Evolutionary conservation across 2,888 invertebrate species (phyloP).

Genomic region (Polyommatus icarus): DNA sequence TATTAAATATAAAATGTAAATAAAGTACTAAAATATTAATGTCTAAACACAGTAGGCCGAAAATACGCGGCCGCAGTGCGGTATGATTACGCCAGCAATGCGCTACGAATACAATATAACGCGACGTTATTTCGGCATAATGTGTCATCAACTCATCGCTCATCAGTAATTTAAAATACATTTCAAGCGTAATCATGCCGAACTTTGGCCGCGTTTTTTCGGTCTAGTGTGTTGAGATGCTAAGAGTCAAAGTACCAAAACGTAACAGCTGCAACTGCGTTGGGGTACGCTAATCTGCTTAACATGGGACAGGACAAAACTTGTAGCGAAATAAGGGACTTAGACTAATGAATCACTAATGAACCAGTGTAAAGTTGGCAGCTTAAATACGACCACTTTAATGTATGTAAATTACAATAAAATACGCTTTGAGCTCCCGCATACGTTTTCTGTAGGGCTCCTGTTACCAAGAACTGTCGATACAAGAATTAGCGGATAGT

Average conservation of each 20-base stretch:
- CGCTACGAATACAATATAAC: too few species aligned
- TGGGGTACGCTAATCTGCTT: neutral
- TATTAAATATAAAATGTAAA: too few species aligned
- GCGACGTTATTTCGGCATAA: too few species aligned
- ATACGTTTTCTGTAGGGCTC: neutral
- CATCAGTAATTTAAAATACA: too few species aligned
- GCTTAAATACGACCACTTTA: conserved; percentile 2
- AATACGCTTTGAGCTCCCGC: neutral
- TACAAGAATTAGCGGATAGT: neutral
- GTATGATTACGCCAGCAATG: too few species aligned
- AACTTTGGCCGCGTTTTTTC: too few species aligned
- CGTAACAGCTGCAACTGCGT: neutral
- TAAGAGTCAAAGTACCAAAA: neutral
- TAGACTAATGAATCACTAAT: conserved; percentile 1
- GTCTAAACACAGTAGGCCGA: too few species aligned
- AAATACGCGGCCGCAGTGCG: too few species aligned
- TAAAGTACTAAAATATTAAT: too few species aligned
- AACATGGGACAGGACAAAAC: neutral
- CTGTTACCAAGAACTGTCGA: neutral
- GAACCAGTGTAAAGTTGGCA: neutral
- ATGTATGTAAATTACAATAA: conserved; percentile 7
- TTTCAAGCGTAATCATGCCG: too few species aligned
- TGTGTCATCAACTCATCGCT: too few species aligned
- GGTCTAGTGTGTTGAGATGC: too few species aligned
- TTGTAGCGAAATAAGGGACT: conserved; percentile 1